Evolutionary conservation across 2,113 vertebrate species (phyloP).

Genomic region (Coracopsis vasa): DNA sequence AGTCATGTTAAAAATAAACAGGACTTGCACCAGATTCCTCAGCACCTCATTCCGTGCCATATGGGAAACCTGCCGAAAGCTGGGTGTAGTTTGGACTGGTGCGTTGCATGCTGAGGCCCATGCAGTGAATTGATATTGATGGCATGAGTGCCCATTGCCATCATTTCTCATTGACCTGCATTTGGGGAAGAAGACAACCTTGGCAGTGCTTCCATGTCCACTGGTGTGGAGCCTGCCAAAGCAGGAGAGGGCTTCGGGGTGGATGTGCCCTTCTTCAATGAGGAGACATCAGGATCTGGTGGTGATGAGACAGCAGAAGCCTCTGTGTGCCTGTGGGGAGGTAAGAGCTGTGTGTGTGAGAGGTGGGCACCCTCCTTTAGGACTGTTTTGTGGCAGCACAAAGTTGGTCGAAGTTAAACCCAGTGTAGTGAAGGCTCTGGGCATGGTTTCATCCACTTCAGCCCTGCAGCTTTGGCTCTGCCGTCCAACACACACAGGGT

Average conservation of each 20-base stretch:
- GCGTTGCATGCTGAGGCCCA: rapidly evolving
- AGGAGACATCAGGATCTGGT: rapidly evolving
- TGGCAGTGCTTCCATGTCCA: rapidly evolving
- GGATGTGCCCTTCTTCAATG: neutral
- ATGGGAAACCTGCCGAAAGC: neutral
- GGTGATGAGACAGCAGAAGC: neutral
- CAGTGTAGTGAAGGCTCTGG: rapidly evolving
- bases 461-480: neutral
- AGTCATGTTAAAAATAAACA: conserved; percentile 45
- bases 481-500: too few species aligned
- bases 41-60: neutral
- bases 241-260: rapidly evolving
- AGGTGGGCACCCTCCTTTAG: neutral
- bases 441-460: neutral
- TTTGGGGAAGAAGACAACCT: neutral
- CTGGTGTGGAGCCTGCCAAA: neutral
- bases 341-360: neutral
- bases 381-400: neutral
- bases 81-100: rapidly evolving
- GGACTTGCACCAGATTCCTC: neutral
- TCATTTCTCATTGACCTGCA: neutral
- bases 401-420: neutral
- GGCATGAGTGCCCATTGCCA: neutral
- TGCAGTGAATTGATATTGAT: neutral
- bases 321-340: rapidly evolving